Base-by-base conservation (phyloP, 2,888 invertebrate genomes). In the Latrodectus hesperus region DNA sequence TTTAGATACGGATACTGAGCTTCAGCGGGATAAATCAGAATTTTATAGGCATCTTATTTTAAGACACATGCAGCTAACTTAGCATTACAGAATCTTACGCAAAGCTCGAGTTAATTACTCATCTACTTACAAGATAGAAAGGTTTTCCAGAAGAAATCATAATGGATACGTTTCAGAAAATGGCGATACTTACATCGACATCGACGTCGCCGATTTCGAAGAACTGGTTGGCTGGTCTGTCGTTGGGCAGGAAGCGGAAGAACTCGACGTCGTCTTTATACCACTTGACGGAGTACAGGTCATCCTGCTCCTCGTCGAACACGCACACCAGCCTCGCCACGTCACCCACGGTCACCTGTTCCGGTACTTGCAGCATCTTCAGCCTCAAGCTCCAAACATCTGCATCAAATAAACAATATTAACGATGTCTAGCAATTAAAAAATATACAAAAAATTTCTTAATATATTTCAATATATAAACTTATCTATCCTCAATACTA, bases 181-280 rank as follows among this genome's bases (percentile, higher is more conserved):
- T 38, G 38, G 38, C 6, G 38, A 0, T 49, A 80, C 81, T 87
- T 71, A 87, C 86, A 22, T 87, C 86, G 10, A 87, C 86, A 52
- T 87, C 81, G 9, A 87, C 86, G 38, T 87, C 86, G 6, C 86
- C 86, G 22, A 87, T 87, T 38, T 73, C 81, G 67, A 87, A 87
- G 71, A 77, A 81, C 72, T 87, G 86, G 53, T 87, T 87, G 26
- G 86, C 76, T 6, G 86, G 86, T 17, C 81, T 52, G 72, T 87
- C 86, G 71, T 87, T 81, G 17, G 86, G 86, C 55, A 87, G 74
- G 67, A 81, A 81, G 22, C 86, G 81, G 17, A 87, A 87, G 77
- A 87, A 87, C 64, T 87, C 86, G 49, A 87, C 86, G 65, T 87
- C 86, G 52, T 87, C 86, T 55, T 87, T 87, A 67, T 76, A 87